phyloP scores from a whole-genome alignment of 2,888 invertebrate species.

The Carpatolechia fugitivella region DNA sequence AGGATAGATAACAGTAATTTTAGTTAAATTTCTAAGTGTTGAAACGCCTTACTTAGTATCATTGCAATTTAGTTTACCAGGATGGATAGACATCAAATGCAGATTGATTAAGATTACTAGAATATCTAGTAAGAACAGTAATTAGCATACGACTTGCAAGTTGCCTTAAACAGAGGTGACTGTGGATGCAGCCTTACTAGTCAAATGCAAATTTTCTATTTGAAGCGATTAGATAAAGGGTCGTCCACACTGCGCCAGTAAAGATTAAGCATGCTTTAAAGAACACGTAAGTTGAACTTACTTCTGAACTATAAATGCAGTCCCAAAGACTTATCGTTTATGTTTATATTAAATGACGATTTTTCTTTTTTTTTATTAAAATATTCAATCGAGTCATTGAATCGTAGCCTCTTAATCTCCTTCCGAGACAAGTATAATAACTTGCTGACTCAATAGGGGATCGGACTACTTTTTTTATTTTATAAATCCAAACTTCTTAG shows the following conservation, averaged over 20 bases:
- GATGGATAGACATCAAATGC: neutral
- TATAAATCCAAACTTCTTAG: no score
- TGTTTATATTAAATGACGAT: no score
- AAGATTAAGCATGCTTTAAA: no score
- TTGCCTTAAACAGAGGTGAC: slow-evolving; percentile 5
- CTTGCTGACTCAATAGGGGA: no score
- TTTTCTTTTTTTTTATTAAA: no score
- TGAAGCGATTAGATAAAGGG: slow-evolving; percentile 12
- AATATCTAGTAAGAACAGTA: neutral
- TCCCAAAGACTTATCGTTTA: no score
- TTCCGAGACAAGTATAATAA: no score
- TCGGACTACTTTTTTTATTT: no score
- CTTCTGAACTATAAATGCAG: no score
- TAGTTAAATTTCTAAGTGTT: neutral
- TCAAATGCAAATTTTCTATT: slow-evolving; percentile 7
- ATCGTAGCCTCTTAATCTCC: no score
- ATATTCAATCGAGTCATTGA: no score
- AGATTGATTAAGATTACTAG: slow-evolving; percentile 7
- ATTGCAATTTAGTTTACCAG: neutral
- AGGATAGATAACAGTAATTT: neutral
- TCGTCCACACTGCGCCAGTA: neutral
- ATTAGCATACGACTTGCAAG: slow-evolving; percentile 1
- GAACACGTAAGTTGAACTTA: no score
- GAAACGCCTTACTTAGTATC: neutral
- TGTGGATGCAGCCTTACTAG: neutral